Conservation (phyloP, 1,140 invertebrate species). For the fruit fly (Drosophila melanogaster) region Release_6_plus_ISO1_MT NC_004354.4:12526001-12526500, state of each 20-base stretch:
- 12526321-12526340: slow-evolving; percentile 5
- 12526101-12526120: slow-evolving; percentile 29
- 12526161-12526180: slow-evolving; percentile 19
- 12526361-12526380: background rate
- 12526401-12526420: background rate
- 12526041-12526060: slow-evolving; percentile 13
- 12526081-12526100: background rate
- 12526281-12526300: slow-evolving; percentile 11
- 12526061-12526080: slow-evolving; percentile 38
- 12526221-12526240: slow-evolving; percentile 66
- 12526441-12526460: too few relatives aligned
- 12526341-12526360: slow-evolving; percentile 1
- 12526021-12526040: background rate
- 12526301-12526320: slow-evolving; percentile 5
- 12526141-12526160: background rate
- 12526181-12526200: slow-evolving; percentile 68
- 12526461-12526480: too few relatives aligned
- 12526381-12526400: background rate
- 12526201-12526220: slow-evolving; percentile 72
- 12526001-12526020: background rate
- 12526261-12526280: background rate
- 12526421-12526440: background rate
- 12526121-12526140: slow-evolving; percentile 25
- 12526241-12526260: slow-evolving; percentile 3
- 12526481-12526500: too few relatives aligned